Evolutionary conservation across 2,888 invertebrate species (phyloP).

Genomic region (Holacanthella duospinosa): DNA sequence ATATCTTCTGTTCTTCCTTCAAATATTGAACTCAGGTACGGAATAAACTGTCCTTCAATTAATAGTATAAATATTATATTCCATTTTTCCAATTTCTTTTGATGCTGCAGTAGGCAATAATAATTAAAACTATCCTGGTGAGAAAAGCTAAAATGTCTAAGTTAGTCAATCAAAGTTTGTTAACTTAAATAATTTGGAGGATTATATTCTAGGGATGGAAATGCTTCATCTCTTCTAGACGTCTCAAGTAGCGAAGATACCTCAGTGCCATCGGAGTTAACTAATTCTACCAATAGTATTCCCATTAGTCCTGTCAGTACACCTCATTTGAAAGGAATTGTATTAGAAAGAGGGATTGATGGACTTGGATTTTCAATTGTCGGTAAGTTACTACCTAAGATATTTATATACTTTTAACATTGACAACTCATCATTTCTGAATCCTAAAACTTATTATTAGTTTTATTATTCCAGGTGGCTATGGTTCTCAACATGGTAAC

Average conservation of each 20-base stretch:
- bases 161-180: not conserved
- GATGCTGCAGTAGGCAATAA: not conserved
- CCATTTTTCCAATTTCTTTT: not conserved
- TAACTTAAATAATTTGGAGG: not conserved
- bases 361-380: conserved; percentile 51
- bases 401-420: too few species aligned
- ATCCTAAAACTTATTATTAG: not conserved
- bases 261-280: not conserved
- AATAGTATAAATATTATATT: not conserved
- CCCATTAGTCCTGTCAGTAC: conserved; percentile 16
- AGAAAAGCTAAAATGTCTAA: not conserved
- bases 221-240: conserved; percentile 8
- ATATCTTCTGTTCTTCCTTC: conserved; percentile 15
- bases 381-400: conserved; percentile 37
- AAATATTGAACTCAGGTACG: conserved; percentile 16
- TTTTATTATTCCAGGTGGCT: conserved; percentile 15
- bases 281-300: conserved; percentile 12
- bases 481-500: conserved; percentile 45
- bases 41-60: not conserved
- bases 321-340: conserved; percentile 38
- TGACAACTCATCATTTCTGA: not conserved
- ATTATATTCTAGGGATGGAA: not conserved
- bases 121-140: too few species aligned
- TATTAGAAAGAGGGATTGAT: conserved; percentile 46
- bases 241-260: not conserved